Base-by-base conservation (phyloP, 92 coral and sea anemone genomes). In the Porites divaricata region DNA sequence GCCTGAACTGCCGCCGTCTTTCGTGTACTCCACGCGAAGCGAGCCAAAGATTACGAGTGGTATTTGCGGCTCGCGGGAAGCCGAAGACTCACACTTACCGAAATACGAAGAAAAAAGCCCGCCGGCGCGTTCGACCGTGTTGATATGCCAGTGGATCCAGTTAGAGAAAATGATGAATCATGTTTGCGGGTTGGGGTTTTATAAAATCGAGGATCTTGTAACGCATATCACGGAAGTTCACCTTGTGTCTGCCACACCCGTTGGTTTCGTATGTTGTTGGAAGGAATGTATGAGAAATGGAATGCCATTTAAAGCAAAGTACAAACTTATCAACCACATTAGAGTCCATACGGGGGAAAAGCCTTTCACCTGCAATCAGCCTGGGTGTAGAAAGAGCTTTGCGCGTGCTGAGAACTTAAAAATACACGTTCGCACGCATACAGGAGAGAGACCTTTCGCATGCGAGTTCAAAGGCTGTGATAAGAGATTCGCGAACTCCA, bases 271-370 rank as follows among this genome's bases (percentile, higher is more conserved):
- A 23, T 97, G 99, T 73, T 95, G 86, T 78, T 97, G 99, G 99
- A 88, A 88, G 19, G 98, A 94, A 13, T 97, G 99, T 81, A 92
- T 95, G 56, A 80, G 99, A 63, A 88, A 91, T 9, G 98, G 99
- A 65, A 84, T 95, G 63, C 99, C 99, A 7, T 97, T 97, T 65
- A 97, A 97, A 86, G 99, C 99, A n/a, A 97, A 97, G 81, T 97
- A 97, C 89, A 97, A 97, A 78, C 89, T 97, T 2, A 95, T 97
- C 63, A 97, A 97, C 77, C 99, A 97, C 85, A 89, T 97, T 28
- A 75, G 99, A 63, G 99, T 97, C 2, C 99, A 97, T 81, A 97
- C 99, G 15, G 99, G 99, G 6, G 99, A 97, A 69, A 95, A 95
- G 77, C 99, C 99, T 0, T 97, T 97, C 53, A 92, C 89, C n/a